Evolutionary conservation across 1,140 invertebrate species (phyloP).

Genomic region (Nixonia krombeini): DNA sequence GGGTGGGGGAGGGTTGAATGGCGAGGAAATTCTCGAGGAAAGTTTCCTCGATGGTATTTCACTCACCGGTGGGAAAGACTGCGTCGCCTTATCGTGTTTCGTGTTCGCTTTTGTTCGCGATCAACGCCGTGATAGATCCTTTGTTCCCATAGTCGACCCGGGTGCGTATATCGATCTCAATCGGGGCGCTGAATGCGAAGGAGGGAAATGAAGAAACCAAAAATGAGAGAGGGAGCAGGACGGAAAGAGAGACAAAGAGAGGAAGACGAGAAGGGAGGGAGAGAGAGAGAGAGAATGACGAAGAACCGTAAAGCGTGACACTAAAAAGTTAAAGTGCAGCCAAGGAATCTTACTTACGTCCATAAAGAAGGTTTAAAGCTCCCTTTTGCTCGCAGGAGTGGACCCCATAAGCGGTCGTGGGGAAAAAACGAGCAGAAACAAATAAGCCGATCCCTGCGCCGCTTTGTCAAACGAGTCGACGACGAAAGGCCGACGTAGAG

Average conservation of each 20-base stretch:
- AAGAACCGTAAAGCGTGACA: conserved; percentile 22
- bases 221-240: not conserved
- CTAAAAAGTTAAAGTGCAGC: too few species aligned
- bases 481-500: conserved; percentile 8
- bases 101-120: not conserved
- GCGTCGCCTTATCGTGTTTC: not conserved
- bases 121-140: not conserved
- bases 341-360: conserved; percentile 47
- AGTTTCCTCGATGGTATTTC: not conserved
- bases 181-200: not conserved
- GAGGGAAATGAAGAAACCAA: not conserved
- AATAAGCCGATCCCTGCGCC: conserved; percentile 15
- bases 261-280: too few species aligned
- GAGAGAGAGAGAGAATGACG: conserved; percentile 7
- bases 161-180: not conserved
- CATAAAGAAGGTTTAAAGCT: conserved; percentile 46
- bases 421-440: conserved; percentile 13
- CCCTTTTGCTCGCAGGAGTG: conserved; percentile 18
- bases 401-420: conserved; percentile 14
- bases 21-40: not conserved
- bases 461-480: conserved; percentile 29
- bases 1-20: too few species aligned
- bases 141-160: not conserved
- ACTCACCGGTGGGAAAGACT: not conserved
- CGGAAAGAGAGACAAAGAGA: not conserved